A percentile compares a stretch with the other conserved stretches of the same genome.
phyloP scores from a whole-genome alignment of 2,797 vertebrate genomes.

The Scarus forsteni region DNA sequence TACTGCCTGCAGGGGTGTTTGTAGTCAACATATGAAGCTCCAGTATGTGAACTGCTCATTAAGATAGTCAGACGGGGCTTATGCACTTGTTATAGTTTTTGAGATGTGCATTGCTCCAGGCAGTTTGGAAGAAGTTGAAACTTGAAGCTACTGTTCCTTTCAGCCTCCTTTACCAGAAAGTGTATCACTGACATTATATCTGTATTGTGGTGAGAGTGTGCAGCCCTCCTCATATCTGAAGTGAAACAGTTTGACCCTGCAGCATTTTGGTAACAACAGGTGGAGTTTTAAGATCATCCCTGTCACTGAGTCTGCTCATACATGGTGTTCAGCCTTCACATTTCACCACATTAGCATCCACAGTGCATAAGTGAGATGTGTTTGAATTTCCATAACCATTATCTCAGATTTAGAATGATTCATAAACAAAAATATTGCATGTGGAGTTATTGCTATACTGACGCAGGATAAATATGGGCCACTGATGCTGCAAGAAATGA shows the following conservation, averaged over 20 bases:
- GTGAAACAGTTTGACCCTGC: background rate
- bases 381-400: constrained; percentile 11
- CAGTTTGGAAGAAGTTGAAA: constrained; percentile 7
- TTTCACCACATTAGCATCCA: background rate
- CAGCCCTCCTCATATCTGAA: background rate
- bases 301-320: constrained; percentile 7
- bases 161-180: background rate
- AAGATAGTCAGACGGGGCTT: constrained; percentile 11
- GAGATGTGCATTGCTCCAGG: background rate
- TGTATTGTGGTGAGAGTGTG: constrained; percentile 3
- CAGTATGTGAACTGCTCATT: constrained; percentile 2
- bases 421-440: constrained; percentile 5
- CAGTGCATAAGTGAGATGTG: background rate
- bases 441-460: too few species aligned
- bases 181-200: background rate
- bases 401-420: background rate
- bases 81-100: constrained; percentile 3
- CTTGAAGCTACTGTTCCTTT: background rate
- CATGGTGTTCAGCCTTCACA: background rate
- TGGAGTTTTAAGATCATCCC: constrained; percentile 24
- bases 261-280: constrained; percentile 3
- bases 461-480: too few species aligned
- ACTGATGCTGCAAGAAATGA: too few species aligned
- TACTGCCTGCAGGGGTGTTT: constrained; percentile 32
- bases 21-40: constrained; percentile 28